Percentiles rank a stretch among this genome's conserved stretches.
phyloP scores from a whole-genome alignment of 2,888 invertebrate species.

The Neoitamus cyanurus region DNA sequence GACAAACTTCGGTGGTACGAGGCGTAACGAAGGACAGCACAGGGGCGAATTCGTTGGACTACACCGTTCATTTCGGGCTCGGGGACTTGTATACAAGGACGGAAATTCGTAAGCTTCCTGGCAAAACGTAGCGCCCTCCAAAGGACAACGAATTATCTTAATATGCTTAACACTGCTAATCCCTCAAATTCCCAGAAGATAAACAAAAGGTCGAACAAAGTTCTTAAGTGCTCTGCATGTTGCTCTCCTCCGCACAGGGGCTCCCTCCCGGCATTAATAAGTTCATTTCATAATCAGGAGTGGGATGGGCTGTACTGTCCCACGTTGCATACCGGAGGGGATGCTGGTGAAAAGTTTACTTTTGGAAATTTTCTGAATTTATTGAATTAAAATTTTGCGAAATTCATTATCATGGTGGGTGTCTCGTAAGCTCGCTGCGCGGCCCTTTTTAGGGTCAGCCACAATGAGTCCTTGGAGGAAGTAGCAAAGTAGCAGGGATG shows the following conservation, averaged over 20 bases:
- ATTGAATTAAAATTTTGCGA: background rate
- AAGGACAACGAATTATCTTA: slow-evolving; percentile 24
- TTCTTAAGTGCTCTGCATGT: slow-evolving; percentile 6
- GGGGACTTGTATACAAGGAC: background rate
- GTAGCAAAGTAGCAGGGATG: background rate
- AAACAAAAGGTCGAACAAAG: slow-evolving; percentile 33
- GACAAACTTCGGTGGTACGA: background rate
- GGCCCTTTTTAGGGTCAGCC: background rate
- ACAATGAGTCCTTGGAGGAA: background rate
- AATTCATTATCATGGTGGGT: background rate
- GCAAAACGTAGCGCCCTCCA: background rate
- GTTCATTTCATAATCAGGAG: slow-evolving; percentile 24
- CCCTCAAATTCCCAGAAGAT: slow-evolving; percentile 26
- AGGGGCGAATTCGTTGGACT: background rate
- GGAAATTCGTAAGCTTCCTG: background rate
- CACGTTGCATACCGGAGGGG: background rate
- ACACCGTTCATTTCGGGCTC: background rate
- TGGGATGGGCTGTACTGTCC: background rate
- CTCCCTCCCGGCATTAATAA: background rate
- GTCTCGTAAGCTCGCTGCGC: background rate
- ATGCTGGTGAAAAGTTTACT: background rate
- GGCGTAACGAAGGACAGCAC: background rate
- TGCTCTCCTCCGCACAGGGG: background rate
- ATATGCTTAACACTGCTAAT: slow-evolving; percentile 39
- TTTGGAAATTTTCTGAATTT: background rate